Percentiles rank a stretch among this genome's conserved stretches.
Evolutionary conservation across 2,888 invertebrate genomes (phyloP).

Genomic region (Horisme vitalbata): DNA sequence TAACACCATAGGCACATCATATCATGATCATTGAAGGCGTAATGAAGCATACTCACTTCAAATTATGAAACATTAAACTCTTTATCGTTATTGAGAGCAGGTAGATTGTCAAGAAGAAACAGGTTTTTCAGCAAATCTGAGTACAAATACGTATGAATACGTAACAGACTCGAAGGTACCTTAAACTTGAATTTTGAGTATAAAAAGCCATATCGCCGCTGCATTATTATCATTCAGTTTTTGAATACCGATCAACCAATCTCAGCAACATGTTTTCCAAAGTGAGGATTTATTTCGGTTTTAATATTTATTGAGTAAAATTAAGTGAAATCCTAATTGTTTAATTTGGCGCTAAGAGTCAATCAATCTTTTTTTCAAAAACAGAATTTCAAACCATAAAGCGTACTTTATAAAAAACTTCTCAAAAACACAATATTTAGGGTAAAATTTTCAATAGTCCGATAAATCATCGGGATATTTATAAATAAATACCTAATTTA

Average conservation of each 20-base stretch:
- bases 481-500: too few species aligned
- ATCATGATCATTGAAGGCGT: background rate
- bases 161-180: slow-evolving; percentile 25
- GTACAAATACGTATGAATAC: slow-evolving; percentile 30
- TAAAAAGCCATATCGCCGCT: slow-evolving; percentile 47
- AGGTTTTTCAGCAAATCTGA: slow-evolving; percentile 21
- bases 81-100: slow-evolving; percentile 3
- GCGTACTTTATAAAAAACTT: too few species aligned
- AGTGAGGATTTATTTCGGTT: slow-evolving; percentile 40
- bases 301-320: background rate
- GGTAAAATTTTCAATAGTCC: too few species aligned
- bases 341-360: too few species aligned
- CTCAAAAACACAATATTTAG: too few species aligned
- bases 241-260: slow-evolving; percentile 37
- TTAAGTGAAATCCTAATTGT: too few species aligned
- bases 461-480: too few species aligned
- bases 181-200: slow-evolving; percentile 42
- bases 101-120: slow-evolving; percentile 12
- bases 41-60: background rate
- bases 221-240: slow-evolving; percentile 48
- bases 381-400: too few species aligned
- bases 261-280: slow-evolving; percentile 50
- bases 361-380: too few species aligned
- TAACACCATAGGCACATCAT: background rate
- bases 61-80: slow-evolving; percentile 7